Evolutionary conservation across 2,113 vertebrate species (phyloP).

Genomic region (Micromys minutus): DNA sequence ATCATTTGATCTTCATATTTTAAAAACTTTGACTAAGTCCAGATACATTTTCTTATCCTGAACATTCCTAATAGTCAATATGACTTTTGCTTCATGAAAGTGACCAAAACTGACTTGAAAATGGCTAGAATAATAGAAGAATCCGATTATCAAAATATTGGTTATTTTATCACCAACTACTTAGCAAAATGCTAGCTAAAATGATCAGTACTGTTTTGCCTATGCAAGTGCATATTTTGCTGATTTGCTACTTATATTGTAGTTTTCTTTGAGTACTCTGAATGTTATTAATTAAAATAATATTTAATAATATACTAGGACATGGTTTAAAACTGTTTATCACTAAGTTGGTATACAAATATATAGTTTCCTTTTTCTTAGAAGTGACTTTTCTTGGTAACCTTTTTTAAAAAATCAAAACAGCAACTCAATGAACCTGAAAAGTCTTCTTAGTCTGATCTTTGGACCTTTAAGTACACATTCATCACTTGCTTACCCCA

Average conservation of each 20-base stretch:
- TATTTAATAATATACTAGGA: not conserved
- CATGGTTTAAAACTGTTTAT: not conserved
- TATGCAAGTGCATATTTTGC: conserved; percentile 26
- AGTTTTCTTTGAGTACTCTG: conserved; percentile 8
- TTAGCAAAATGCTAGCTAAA: not conserved
- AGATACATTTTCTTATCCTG: not conserved
- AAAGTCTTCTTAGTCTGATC: not conserved
- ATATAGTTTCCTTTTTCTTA: conserved; percentile 19
- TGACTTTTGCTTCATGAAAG: not conserved
- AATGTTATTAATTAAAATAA: conserved; percentile 12
- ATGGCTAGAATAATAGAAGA: not conserved
- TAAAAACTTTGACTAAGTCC: not conserved
- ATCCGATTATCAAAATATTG: not conserved
- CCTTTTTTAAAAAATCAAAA: not conserved
- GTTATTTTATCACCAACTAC: not conserved
- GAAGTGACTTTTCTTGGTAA: conserved; percentile 9
- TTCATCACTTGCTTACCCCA: not conserved
- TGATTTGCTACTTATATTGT: conserved; percentile 55
- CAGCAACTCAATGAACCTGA: not conserved
- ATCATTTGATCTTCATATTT: not conserved
- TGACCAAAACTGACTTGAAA: not conserved
- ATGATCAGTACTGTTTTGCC: not conserved
- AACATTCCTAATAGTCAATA: not conserved
- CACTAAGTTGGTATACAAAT: not conserved
- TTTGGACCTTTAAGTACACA: not conserved